A percentile compares a stretch with the other conserved stretches of the same genome.
Conservation (phyloP, 2,797 vertebrate genomes). For the Micromesistius poutassou region DNA sequence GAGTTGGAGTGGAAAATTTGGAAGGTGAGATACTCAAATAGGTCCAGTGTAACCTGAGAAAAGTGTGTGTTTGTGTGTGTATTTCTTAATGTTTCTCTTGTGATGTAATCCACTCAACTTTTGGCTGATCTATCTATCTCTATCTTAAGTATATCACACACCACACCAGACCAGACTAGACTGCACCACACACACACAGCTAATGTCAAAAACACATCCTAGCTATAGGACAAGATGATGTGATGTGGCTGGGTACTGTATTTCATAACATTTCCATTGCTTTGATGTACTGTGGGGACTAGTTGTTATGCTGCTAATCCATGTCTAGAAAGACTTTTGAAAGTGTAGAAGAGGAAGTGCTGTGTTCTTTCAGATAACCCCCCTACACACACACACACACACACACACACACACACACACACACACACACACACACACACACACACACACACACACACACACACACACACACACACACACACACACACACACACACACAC, state of each 20-base stretch:
- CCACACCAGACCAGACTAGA: no score
- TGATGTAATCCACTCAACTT: constrained; percentile 29
- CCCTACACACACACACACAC: neutral
- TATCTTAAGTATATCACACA: neutral
- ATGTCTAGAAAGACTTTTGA: neutral
- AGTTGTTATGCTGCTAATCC: neutral
- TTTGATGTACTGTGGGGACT: neutral
- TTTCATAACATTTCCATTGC: neutral
- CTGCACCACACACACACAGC: no score
- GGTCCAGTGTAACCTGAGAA: constrained; percentile 19
- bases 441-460: neutral
- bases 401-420: neutral
- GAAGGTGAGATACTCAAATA: constrained; percentile 6
- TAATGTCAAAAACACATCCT: neutral
- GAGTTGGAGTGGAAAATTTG: constrained; percentile 3
- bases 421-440: neutral
- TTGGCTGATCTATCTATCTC: neutral
- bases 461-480: neutral
- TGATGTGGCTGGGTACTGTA: neutral
- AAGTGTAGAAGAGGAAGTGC: constrained; percentile 1
- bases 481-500: neutral
- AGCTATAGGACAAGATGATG: neutral
- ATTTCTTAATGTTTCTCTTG: constrained; percentile 21
- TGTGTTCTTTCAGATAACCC: constrained; percentile 3
- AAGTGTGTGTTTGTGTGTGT: constrained; percentile 6